Conservation (phyloP, 2,797 vertebrate species). For the Rhynchonycteris naso region DNA sequence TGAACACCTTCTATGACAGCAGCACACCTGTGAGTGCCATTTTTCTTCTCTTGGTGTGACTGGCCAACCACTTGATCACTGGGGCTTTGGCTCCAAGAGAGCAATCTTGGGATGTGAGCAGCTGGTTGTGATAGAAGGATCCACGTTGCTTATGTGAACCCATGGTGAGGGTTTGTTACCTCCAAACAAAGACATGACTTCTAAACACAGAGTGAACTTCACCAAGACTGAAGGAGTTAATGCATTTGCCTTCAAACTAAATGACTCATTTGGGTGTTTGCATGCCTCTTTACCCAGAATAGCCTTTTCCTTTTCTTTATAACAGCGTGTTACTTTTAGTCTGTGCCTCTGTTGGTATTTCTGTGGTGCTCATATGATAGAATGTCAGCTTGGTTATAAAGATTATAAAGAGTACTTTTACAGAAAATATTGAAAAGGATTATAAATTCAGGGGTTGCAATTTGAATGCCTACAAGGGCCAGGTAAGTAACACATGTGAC, state of each 20-base stretch:
- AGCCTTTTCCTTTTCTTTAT: not conserved
- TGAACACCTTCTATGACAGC: slow-evolving; percentile 95
- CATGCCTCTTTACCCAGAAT: not conserved
- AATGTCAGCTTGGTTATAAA: not conserved
- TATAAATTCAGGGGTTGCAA: not conserved
- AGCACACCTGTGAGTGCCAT: slow-evolving; percentile 93
- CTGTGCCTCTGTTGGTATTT: not conserved
- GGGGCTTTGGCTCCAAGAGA: not conserved
- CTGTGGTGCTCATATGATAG: not conserved
- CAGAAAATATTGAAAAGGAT: not conserved
- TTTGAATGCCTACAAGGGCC: not conserved
- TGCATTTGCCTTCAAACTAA: not conserved
- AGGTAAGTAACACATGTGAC: not conserved
- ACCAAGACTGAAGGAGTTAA: not conserved
- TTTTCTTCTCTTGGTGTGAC: not conserved
- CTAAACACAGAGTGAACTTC: not conserved
- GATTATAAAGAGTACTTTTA: not conserved
- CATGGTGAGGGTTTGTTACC: not conserved
- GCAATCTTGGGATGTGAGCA: not conserved
- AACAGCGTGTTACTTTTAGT: not conserved
- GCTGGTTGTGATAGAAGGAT: not conserved
- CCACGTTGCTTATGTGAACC: not conserved
- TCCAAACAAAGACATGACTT: not conserved
- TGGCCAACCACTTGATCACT: fast-evolving
- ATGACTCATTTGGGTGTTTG: not conserved